Evolutionary conservation across 2,797 vertebrate species (phyloP).

Genomic region (Microctenopoma steveboyesi): DNA sequence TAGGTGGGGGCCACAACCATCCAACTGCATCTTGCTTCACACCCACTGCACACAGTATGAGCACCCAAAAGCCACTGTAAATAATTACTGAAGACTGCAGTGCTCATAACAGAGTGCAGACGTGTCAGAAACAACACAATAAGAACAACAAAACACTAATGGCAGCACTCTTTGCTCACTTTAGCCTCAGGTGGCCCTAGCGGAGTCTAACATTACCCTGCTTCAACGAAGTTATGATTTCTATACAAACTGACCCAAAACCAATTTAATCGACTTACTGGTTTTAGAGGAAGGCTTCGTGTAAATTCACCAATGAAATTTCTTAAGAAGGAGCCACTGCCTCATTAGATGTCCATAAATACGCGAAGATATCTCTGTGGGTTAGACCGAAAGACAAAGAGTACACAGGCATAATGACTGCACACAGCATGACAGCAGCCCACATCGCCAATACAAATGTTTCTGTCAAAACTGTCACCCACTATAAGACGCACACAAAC

Average conservation of each 20-base stretch:
- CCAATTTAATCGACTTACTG: constrained; percentile 10
- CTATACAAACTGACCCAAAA: constrained; percentile 9
- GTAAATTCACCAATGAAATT: constrained; percentile 12
- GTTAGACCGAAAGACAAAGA: constrained; percentile 45
- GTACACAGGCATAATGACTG: constrained; percentile 62
- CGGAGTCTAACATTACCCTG: constrained; percentile 7
- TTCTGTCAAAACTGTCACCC: constrained; percentile 61
- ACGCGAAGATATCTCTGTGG: constrained; percentile 37
- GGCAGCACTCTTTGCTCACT: constrained; percentile 8
- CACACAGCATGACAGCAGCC: constrained; percentile 30
- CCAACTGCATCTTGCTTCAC: not conserved
- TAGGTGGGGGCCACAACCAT: not conserved
- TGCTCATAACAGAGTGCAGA: not conserved
- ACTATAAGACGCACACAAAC: constrained; percentile 35
- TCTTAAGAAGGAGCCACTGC: not conserved
- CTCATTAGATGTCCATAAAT: constrained; percentile 39
- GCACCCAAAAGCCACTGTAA: not conserved
- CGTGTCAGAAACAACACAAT: not conserved
- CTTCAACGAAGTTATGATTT: constrained; percentile 1
- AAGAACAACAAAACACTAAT: not conserved
- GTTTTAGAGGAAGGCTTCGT: not conserved
- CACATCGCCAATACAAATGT: constrained; percentile 40
- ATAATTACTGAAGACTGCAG: not conserved
- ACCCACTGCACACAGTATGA: not conserved
- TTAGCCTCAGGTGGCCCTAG: constrained; percentile 7